Evolutionary conservation across 2,888 invertebrate genomes (phyloP), one percentile per base, ranked within the genome.

Genomic region (Sesia bembeciformis): DNA sequence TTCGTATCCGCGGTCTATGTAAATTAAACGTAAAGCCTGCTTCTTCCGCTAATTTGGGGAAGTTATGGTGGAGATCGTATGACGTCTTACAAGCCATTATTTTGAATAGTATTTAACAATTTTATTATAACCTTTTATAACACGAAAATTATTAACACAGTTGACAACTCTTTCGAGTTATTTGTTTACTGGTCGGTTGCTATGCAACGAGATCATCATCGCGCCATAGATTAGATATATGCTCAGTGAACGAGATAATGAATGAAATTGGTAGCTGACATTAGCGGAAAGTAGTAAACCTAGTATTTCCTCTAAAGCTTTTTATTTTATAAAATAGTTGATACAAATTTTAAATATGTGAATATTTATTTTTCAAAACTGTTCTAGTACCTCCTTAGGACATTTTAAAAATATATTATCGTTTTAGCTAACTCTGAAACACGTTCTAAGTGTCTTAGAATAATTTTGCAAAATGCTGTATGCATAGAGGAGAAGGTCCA

Each of bases 11-110:
- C 39, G 91, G 87, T 61, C 91, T 90, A 64, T 91, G 91, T 59
- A 87, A 90, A 64, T 92, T 92, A 67, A 94, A 94, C 56, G 90
- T 86, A 78, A 94, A 94, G 4, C 93, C 93, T 38, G 93, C 91
- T 66, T 94, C 93, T 70, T 91, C 91, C 4, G 93, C 93, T 58
- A 94, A 77, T 65, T 92, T 92, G 4, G 93, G 91, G 72, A 94
- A 94, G 77, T 94, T 93, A 63, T 92, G 93, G 69, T 93, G 92
- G 77, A 93, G 91, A 64, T 89, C 87, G 64, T 85, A 88, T 42
- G 90, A 83, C 53, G 81, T 78, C 70, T 86, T 88, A 60, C 74
- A 81, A 49, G 88, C 78, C 90, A 90, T 89, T 60, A 50, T 63
- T 6, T 46, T 46, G 46, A 46, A 46, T 7, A 4, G 8, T 46